Conservation (phyloP, 2,888 invertebrate genomes). For the Hololepta plana region DNA sequence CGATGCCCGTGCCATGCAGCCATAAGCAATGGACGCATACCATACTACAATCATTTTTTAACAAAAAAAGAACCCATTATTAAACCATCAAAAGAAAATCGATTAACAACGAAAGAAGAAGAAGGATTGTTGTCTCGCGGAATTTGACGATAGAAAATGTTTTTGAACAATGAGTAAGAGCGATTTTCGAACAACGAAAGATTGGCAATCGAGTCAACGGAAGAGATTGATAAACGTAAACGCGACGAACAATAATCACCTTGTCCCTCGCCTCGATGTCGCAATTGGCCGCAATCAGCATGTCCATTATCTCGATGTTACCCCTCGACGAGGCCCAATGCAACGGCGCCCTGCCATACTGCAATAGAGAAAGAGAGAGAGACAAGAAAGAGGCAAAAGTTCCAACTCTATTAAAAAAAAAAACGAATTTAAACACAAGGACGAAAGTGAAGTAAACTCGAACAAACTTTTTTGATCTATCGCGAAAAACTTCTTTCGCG, state of each 20-base stretch:
- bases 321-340: slow-evolving; percentile 60
- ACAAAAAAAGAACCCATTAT: background rate
- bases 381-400: background rate
- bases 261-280: slow-evolving; percentile 58
- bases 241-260: slow-evolving; percentile 34
- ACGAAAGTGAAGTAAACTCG: background rate
- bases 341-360: slow-evolving; percentile 57
- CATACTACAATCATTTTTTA: slow-evolving; percentile 34
- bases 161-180: too few relatives aligned
- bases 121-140: background rate
- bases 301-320: slow-evolving; percentile 51
- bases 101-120: slow-evolving; percentile 1
- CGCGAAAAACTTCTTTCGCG: too few relatives aligned
- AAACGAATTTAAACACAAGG: background rate
- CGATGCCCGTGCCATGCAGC: slow-evolving; percentile 57
- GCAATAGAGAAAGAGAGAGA: slow-evolving; percentile 12
- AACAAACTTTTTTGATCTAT: background rate
- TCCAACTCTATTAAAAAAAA: background rate
- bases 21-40: slow-evolving; percentile 57
- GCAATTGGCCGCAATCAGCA: slow-evolving; percentile 51
- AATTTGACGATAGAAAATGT: too few relatives aligned
- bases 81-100: background rate
- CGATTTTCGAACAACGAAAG: too few relatives aligned
- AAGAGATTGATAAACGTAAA: too few relatives aligned
- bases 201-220: background rate